Percentiles rank a stretch among this genome's conserved stretches.
Conservation (phyloP, 2,888 invertebrate species). For the Mimas tiliae region DNA sequence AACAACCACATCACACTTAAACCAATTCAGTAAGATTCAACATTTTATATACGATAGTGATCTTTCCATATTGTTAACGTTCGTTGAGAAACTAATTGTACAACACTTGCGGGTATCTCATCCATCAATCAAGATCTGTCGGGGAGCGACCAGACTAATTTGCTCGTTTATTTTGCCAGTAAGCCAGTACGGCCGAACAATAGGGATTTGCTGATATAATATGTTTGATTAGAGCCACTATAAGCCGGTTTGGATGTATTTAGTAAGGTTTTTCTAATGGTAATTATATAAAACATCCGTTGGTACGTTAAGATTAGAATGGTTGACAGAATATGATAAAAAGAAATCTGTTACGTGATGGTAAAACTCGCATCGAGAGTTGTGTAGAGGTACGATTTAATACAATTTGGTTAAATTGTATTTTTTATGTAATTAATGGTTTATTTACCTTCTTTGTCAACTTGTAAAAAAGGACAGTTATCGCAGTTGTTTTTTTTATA, state of each 20-base stretch:
- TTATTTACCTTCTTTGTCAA: no score
- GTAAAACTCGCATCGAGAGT: no score
- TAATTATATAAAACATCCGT: background rate
- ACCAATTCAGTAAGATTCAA: background rate
- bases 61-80: constrained; percentile 34
- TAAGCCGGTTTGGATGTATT: constrained; percentile 19
- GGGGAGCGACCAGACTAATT: constrained; percentile 72
- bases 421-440: no score
- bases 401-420: background rate
- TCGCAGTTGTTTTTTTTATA: no score
- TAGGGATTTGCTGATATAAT: constrained; percentile 49
- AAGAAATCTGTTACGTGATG: background rate
- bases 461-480: no score
- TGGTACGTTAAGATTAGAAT: background rate
- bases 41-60: constrained; percentile 16
- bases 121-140: constrained; percentile 83
- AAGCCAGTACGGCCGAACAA: constrained; percentile 65
- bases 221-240: constrained; percentile 51
- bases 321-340: background rate
- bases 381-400: background rate
- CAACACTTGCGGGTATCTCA: constrained; percentile 66
- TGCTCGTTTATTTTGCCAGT: constrained; percentile 80
- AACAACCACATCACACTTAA: background rate
- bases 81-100: constrained; percentile 72
- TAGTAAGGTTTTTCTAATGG: background rate